Percentiles rank a stretch among this genome's conserved stretches.
Evolutionary conservation across 2,888 invertebrate genomes (phyloP).

Genomic region (Philereme vetulata): DNA sequence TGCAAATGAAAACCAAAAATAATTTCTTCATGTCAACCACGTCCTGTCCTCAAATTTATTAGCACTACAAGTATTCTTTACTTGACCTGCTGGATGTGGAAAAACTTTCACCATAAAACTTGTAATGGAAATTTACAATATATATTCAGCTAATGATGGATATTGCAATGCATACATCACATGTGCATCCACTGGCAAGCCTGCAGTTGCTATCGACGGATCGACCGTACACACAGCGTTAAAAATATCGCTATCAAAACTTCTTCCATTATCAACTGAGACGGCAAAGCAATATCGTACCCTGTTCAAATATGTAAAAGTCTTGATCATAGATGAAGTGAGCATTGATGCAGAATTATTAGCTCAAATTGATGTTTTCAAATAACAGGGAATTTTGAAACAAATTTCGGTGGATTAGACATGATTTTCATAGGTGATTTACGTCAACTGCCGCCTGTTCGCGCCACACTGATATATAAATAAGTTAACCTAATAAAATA

Average conservation of each 20-base stretch:
- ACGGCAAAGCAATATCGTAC: constrained; percentile 29
- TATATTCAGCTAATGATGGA: constrained; percentile 51
- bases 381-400: constrained; percentile 48
- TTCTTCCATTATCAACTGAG: constrained; percentile 25
- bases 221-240: constrained; percentile 58
- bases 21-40: no score
- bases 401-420: constrained; percentile 37
- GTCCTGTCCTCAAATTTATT: no score
- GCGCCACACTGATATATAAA: constrained; percentile 39
- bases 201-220: constrained; percentile 57
- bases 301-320: constrained; percentile 45
- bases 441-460: constrained; percentile 44
- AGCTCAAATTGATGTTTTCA: constrained; percentile 48
- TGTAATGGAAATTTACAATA: constrained; percentile 62
- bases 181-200: constrained; percentile 56
- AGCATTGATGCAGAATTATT: constrained; percentile 54
- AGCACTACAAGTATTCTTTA: no score
- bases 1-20: no score
- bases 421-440: constrained; percentile 43
- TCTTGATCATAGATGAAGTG: constrained; percentile 55
- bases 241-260: constrained; percentile 37
- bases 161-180: constrained; percentile 56
- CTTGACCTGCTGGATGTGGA: no score
- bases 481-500: no score
- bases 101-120: constrained; percentile 52